Conservation (phyloP, 2,113 vertebrate genomes). For the Reinhardtius hippoglossoides region DNA sequence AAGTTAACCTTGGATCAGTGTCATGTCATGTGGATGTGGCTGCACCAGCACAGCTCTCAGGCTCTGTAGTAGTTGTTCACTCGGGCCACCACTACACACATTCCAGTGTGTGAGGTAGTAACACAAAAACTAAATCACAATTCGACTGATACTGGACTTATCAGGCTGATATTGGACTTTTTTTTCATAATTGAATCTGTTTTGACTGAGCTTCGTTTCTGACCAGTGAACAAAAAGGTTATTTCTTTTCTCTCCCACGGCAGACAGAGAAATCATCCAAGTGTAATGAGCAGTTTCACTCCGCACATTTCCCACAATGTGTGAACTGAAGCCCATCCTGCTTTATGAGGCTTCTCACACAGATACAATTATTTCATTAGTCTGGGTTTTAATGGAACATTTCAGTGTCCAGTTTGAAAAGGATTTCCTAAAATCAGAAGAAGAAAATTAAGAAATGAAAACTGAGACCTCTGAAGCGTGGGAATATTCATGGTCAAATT, state of each 20-base stretch:
- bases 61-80: not conserved
- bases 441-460: not conserved
- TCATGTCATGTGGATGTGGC: conserved; percentile 10
- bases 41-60: conserved; percentile 32
- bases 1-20: conserved; percentile 9
- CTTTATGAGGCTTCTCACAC: not conserved
- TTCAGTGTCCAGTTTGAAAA: too few relatives aligned
- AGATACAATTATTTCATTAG: not conserved
- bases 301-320: too few relatives aligned
- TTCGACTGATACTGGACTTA: not conserved
- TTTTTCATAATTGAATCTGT: not conserved
- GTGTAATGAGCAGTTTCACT: too few relatives aligned
- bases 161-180: too few relatives aligned
- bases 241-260: too few relatives aligned
- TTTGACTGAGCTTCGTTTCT: not conserved
- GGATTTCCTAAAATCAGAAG: not conserved
- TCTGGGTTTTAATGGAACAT: not conserved
- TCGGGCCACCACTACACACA: conserved; percentile 1
- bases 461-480: not conserved
- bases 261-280: not conserved
- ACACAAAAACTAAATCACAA: not conserved
- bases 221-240: not conserved
- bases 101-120: conserved; percentile 15
- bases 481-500: not conserved
- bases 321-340: too few relatives aligned